phyloP scores from a whole-genome alignment of 2,797 vertebrate species.

The Propithecus deckenii region DNA sequence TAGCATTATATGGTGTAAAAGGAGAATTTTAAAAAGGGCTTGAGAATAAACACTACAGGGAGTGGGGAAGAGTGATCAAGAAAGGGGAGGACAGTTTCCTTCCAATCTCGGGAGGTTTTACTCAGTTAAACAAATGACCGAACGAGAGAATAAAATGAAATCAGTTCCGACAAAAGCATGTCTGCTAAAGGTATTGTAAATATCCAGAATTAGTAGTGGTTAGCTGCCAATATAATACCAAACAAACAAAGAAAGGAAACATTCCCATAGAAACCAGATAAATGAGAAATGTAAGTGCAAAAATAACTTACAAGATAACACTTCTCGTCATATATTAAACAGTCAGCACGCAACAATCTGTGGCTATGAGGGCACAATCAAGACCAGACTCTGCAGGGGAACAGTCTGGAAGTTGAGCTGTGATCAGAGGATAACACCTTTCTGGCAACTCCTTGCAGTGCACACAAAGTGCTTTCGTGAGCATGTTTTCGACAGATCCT shows the following conservation, averaged over 20 bases:
- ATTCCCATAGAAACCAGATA: background rate
- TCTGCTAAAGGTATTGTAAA: background rate
- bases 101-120: background rate
- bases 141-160: background rate
- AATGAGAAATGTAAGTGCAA: background rate
- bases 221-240: background rate
- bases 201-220: background rate
- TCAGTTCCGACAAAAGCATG: background rate
- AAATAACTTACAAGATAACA: background rate
- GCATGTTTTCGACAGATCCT: background rate
- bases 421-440: background rate
- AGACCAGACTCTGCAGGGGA: background rate
- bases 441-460: background rate
- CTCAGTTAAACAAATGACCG: background rate
- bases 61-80: background rate
- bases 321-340: background rate
- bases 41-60: background rate
- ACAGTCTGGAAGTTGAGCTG: background rate
- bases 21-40: background rate
- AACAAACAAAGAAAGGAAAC: background rate
- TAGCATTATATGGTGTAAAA: background rate
- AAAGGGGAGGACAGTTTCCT: background rate
- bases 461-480: fast-evolving
- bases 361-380: background rate
- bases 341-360: fast-evolving